A percentile compares a stretch with the other conserved stretches of the same genome.
These are phyloP conservation scores for Sarotherodon lohbergeri DNA, from an alignment of 2,113 vertebrate genomes.

Conservation along the genomic window DNA sequence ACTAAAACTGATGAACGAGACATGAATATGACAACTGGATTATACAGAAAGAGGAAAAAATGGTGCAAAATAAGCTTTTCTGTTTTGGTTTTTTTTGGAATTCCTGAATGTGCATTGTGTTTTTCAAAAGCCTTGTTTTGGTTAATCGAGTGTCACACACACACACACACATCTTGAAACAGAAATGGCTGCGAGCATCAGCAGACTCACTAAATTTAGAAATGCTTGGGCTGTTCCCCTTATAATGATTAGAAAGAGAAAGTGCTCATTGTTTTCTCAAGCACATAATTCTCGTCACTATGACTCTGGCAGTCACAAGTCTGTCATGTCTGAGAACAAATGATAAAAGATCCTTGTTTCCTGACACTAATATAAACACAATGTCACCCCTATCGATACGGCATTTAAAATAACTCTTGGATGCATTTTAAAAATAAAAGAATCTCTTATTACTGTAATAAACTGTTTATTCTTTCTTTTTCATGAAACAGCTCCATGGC, in stretches of 20 bases:
- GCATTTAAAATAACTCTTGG: not conserved
- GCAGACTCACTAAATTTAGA: slow-evolving; percentile 56
- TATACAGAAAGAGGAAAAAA: not conserved
- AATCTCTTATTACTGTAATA: not conserved
- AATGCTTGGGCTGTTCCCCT: slow-evolving; percentile 2
- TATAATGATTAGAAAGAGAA: slow-evolving; percentile 24
- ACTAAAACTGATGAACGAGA: not conserved
- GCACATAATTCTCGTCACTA: not conserved
- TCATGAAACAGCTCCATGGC: slow-evolving; percentile 16
- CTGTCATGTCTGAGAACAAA: slow-evolving; percentile 11
- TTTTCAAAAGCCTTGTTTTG: not conserved
- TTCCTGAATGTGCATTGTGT: not conserved
- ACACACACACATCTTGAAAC: not conserved
- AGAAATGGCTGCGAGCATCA: slow-evolving; percentile 46
- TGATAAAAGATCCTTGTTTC: not conserved
- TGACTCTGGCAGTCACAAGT: slow-evolving; percentile 33
- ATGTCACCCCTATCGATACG: not conserved
- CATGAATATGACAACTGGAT: not conserved
- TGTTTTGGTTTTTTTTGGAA: not conserved
- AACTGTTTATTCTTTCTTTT: not conserved
- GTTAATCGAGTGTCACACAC: not conserved
- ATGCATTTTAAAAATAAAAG: not conserved
- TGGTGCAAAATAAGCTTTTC: not conserved
- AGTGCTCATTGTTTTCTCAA: slow-evolving; percentile 40
- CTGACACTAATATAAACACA: not conserved